Evolutionary conservation across 2,888 invertebrate species (phyloP), one percentile per base, ranked within the genome.

Genomic region (Congeria kusceri): DNA sequence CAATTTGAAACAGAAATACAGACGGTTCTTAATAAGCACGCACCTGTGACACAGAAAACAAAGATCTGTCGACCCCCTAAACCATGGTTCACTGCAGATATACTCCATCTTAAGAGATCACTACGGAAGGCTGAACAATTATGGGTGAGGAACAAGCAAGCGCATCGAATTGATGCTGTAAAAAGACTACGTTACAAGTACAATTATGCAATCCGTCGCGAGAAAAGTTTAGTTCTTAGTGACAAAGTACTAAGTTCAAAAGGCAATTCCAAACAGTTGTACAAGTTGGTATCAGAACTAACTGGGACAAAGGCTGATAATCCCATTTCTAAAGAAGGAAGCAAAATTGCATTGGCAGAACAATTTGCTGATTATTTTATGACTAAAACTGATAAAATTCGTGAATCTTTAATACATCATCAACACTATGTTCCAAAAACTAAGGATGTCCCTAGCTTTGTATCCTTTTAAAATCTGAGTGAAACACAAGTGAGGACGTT

Each of bases 341-440:
- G 46, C 25, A 44, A 72, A 20, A 68, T 46, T 20, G 59, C 59
- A 1, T 47, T 62, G 3, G 70, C 65, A 18, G 74, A 74, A 13
- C 32, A 76, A 25, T 72, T 80, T 63, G 80, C 72, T 9, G 72
- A 80, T 67, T 63, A 47, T 69, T 76, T 80, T 27, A 65, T 76
- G 80, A 27, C 44, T n/a, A 76, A 80, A 53, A 72, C 65, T 18
- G 44, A 61, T 5, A 67, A 77, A 46, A 74, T 74, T 25, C 32
- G 77, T 27, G 66, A 73, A 11, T 73, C 65, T 23, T 56, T 74
- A 20, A 71, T 66, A 27, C 9, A 70, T 11, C 75, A 53, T 57
- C 59, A 66, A 4, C 74, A 71, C 20, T 67, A 46, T 62, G 49
- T 59, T 23, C 77, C 70, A 23, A 25, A 15, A 23, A 47, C 29